Evolutionary conservation across 2,797 vertebrate species (phyloP).

Genomic region (Danio choprae): DNA sequence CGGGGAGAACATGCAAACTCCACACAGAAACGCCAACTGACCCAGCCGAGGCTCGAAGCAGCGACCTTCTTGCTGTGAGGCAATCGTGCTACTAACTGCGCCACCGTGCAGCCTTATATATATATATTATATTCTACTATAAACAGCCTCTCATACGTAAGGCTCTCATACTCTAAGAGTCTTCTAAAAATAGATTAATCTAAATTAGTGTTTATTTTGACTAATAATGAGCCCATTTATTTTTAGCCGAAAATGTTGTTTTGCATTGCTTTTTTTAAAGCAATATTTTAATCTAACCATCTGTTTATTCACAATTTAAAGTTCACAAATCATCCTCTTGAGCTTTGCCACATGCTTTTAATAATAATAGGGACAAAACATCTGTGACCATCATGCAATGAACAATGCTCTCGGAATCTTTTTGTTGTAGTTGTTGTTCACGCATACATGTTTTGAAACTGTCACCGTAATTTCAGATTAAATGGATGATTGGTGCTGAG

Average conservation of each 20-base stretch:
- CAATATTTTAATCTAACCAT: conserved; percentile 30
- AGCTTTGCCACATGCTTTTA: conserved; percentile 45
- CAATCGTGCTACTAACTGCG: no score
- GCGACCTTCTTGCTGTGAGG: no score
- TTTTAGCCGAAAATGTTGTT: not conserved
- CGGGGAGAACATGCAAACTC: no score
- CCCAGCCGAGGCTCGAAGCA: no score
- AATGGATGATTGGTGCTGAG: conserved; percentile 12
- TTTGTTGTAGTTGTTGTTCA: conserved; percentile 29
- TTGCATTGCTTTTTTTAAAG: conserved; percentile 22
- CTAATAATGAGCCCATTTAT: not conserved
- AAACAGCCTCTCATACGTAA: no score
- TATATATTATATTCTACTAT: no score
- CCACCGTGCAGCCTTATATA: no score
- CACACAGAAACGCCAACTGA: no score
- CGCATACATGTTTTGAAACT: conserved; percentile 5
- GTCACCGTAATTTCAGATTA: conserved; percentile 20
- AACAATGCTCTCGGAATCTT: conserved; percentile 22
- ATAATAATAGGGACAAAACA: conserved; percentile 43
- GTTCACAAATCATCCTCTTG: conserved; percentile 37
- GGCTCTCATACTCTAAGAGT: no score
- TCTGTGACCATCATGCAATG: conserved; percentile 42
- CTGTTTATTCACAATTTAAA: conserved; percentile 34
- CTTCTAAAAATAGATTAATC: not conserved
- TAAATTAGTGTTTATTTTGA: not conserved